phyloP scores from a whole-genome alignment of 2,797 vertebrate genomes.

The Malurus splendens region DNA sequence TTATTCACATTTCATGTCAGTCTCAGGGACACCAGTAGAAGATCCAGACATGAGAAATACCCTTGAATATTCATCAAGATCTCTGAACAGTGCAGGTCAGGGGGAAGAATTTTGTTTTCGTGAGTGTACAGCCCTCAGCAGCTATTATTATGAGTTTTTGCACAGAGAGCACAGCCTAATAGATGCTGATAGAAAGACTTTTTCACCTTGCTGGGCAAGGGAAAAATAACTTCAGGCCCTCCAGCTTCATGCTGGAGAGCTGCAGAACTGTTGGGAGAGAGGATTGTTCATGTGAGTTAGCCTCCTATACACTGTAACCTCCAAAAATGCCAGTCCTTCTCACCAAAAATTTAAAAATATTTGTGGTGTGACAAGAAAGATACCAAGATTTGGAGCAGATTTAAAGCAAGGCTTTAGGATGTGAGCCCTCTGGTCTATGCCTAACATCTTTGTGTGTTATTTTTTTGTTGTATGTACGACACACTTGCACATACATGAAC shows the following conservation, averaged over 20 bases:
- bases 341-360: neutral
- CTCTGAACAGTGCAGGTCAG: neutral
- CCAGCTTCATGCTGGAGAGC: neutral
- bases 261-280: neutral
- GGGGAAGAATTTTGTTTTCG: neutral
- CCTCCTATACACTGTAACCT: rapidly evolving
- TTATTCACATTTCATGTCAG: rapidly evolving
- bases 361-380: neutral
- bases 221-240: neutral
- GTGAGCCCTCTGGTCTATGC: neutral
- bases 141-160: neutral
- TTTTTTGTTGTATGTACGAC: neutral
- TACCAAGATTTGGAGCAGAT: neutral
- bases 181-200: neutral
- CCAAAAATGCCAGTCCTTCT: neutral
- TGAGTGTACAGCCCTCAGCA: neutral
- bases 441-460: neutral
- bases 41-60: neutral
- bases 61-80: neutral
- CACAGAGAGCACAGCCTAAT: neutral
- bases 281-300: neutral
- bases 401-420: neutral
- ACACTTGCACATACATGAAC: rapidly evolving
- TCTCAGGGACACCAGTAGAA: neutral
- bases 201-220: neutral